phyloP scores from a whole-genome alignment of 2,888 invertebrate species.

The Crossocerus cetratus region DNA sequence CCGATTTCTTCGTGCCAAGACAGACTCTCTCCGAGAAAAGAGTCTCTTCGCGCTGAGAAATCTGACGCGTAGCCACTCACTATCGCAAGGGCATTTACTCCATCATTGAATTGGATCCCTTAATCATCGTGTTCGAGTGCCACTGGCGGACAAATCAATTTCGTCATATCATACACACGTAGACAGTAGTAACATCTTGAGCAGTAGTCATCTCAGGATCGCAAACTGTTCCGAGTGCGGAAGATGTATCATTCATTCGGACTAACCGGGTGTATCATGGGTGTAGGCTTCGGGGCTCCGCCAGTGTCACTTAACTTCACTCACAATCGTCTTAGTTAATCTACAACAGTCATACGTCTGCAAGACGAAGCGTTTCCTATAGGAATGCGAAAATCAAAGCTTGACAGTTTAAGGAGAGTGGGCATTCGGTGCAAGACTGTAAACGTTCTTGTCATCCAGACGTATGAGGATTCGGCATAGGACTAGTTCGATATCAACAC shows the following conservation, averaged over 20 bases:
- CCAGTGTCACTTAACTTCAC: slow-evolving; percentile 59
- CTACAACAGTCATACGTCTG: slow-evolving; percentile 63
- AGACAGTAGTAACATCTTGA: slow-evolving; percentile 10
- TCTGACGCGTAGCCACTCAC: too few relatives aligned
- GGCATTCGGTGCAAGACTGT: too few relatives aligned
- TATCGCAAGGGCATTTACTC: slow-evolving; percentile 51
- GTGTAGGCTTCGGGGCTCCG: slow-evolving; percentile 61
- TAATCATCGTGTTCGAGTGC: slow-evolving; percentile 42
- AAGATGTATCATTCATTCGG: slow-evolving; percentile 15
- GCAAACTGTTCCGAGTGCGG: slow-evolving; percentile 52
- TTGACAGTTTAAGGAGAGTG: neutral
- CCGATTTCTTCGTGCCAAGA: too few relatives aligned
- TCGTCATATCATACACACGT: slow-evolving; percentile 7
- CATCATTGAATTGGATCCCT: slow-evolving; percentile 37
- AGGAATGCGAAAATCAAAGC: neutral
- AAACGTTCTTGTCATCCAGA: slow-evolving; percentile 73
- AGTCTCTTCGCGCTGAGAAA: too few relatives aligned
- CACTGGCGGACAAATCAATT: slow-evolving; percentile 54
- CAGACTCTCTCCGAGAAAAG: too few relatives aligned
- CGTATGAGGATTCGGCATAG: slow-evolving; percentile 58
- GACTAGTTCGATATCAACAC: slow-evolving; percentile 32
- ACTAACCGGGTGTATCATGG: slow-evolving; percentile 43
- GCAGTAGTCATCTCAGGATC: slow-evolving; percentile 54
- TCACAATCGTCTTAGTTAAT: slow-evolving; percentile 50
- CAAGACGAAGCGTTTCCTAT: slow-evolving; percentile 68